Base-by-base conservation (phyloP, 2,113 vertebrate species). In the Nerophis ophidion region DNA sequence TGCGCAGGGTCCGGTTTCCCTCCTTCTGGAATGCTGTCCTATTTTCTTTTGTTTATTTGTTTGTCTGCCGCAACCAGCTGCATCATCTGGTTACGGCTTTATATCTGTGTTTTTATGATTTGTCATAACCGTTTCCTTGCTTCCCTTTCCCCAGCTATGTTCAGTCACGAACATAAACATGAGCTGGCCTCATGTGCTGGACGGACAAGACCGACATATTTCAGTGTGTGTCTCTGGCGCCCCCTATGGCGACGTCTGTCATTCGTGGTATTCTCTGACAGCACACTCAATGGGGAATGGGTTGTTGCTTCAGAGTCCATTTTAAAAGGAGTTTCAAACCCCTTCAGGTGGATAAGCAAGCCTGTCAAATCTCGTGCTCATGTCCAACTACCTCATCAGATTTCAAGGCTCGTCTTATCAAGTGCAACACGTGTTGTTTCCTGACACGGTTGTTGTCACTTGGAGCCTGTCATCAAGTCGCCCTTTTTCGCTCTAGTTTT, bases 131-230 rank as follows among this genome's bases (percentile, higher is more conserved):
- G 77, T 84, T 84, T 86, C 81, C 83, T 87, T 81, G 75, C 81
- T 87, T 87, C 80, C 81, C 76, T 84, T 68, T 71, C 71, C 79
- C 79, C 81, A 89, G 88, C 87, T 87, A 83, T 89, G 86, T 89
- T 89, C 82, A 88, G 80, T 87, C 72, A 74, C 80, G 87, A 89
- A 86, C 89, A 88, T 89, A 82, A 75, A 73, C 75, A 83, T 83
- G 79, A 81, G 77, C 77, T 70, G 50, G 60, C 71, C 74, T 72
- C 74, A 78, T 76, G 67, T 74, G 79, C 72, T 75, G 74, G 73
- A 80, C 82, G 72, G 79, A 87, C 79, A 64, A 83, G 82, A 80
- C 59, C 38, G 74, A 78, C 72, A 81, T 75, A 70, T 81, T 68
- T 72, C 66, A 69, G 68, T 73, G 61, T 70, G 66, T 76, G 70